Evolutionary conservation across 1,140 invertebrate species (phyloP), one percentile per base, ranked within the genome.

Genomic region (Lysiphlebus fabarum): DNA sequence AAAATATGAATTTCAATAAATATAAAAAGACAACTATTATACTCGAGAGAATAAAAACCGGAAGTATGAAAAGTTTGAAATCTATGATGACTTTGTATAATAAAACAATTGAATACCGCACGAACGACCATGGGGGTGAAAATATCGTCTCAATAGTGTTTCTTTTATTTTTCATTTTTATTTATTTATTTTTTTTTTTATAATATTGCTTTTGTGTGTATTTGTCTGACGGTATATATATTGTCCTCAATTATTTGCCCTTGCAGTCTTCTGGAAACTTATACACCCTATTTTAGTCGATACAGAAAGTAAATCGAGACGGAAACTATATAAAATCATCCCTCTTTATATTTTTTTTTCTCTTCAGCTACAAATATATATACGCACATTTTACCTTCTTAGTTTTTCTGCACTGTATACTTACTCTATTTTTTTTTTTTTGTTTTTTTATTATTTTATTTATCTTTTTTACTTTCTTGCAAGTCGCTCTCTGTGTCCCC

Each of bases 51-150:
- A 26, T 26, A 26, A 26, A 26, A 26, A 26, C 17, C 17, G 17
- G 17, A 26, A 26, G 17, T 12, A 6, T 49, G 33, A 49, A 26
- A 49, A 49, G 11, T 26, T 45, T 45, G 14, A 53, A 14, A 53
- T 37, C 12, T 41, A 53, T 41, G 34, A 41, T 12, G 5, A 11
- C 34, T 41, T 61, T 59, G 64, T 53, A 65, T 65, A 65, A 65
- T 65, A 65, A 65, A 65, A 65, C 64, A 63, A 65, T 65, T 55
- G 56, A 65, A 56, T 59, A 61, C 48, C 56, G 56, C 48, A 48
- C 57, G 59, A 59, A 59, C 56, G 62, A 61, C 33, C 59, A 37
- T 54, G 38, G 59, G 47, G 59, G 55, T 53, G 51, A 53, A 56
- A 61, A 62, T 57, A 59, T 41, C 44, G 7, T 42, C 17, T 26